Evolutionary conservation across 30 jellyfish, hydroid and myxozoan species (phyloP).

Genomic region (Pseudorhiza aurosa): DNA sequence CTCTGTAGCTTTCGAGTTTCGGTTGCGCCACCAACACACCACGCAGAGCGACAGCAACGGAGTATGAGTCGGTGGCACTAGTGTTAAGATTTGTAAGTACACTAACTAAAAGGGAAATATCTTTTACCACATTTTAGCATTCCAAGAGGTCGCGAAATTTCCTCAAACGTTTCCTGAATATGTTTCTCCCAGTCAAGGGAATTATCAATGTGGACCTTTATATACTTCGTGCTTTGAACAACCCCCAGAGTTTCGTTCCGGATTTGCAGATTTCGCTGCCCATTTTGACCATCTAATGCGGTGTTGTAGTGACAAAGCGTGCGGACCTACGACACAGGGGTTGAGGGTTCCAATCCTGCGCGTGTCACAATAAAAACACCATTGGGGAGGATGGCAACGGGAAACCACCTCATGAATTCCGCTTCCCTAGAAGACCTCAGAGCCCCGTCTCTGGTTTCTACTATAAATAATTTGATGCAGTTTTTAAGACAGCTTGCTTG

Average conservation of each 20-base stretch:
- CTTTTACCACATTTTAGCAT: conserved; percentile 46
- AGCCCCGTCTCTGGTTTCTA: too few relatives aligned
- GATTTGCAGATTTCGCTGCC: conserved; percentile 9
- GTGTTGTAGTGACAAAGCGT: too few relatives aligned
- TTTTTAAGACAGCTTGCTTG: conserved; percentile 13
- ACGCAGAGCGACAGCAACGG: conserved; percentile 9
- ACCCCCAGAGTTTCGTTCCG: not conserved
- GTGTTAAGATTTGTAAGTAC: not conserved
- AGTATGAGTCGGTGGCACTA: conserved; percentile 8
- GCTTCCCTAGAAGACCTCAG: too few relatives aligned
- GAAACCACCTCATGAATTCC: too few relatives aligned
- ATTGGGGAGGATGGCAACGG: too few relatives aligned
- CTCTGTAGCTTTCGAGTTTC: not conserved
- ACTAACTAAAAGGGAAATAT: conserved; percentile 17
- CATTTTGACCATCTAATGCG: not conserved
- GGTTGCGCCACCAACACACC: conserved; percentile 2
- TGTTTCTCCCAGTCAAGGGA: not conserved
- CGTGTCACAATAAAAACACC: too few relatives aligned
- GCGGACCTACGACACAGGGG: too few relatives aligned
- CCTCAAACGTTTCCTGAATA: not conserved
- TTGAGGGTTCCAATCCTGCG: too few relatives aligned
- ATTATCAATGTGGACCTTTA: not conserved
- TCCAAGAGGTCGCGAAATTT: conserved; percentile 7
- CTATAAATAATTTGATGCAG: too few relatives aligned
- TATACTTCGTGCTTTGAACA: not conserved